Base-by-base conservation (phyloP, 2,888 invertebrate genomes). In the Mactromeris polynyma region DNA sequence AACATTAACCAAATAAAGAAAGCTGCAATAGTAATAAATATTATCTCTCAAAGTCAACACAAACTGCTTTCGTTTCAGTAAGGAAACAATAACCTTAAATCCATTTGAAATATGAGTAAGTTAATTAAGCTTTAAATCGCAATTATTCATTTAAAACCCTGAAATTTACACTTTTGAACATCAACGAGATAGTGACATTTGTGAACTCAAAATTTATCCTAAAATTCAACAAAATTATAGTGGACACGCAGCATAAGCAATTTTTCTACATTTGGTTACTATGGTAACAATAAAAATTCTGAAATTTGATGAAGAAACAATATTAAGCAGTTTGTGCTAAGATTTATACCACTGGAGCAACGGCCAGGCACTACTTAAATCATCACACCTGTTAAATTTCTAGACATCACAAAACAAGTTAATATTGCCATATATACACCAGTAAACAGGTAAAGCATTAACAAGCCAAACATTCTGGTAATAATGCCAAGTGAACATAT, bases 381-480 rank as follows among this genome's bases (percentile, higher is more conserved):
- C 38, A 78, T 73, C 78, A 84, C 78, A 84, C 84, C 77, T 84
- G 84, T 84, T 84, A 84, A 78, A 54, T 26, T 33, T 77, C 84
- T 84, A 84, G 84, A 84, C 84, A 78, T 84, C 78, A 86, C 81
- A 86, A 73, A 86, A 81, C 81, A 19, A 58, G 83, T 80, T 69
- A 85, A 78, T 83, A 14, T 38, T 88, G 88, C 88, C 88, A 88
- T 85, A 88, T 85, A 85, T 88, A 88, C 88, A 88, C 88, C 21
- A 26, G 42, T 46, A 17, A 40, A 64, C 26, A 26, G 6, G 26
- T 64, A 64, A 64, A 64, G 58, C 58, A 26, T 26, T 64, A 46
- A 17, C 11, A 9, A 46, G 46, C 46, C n/a, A n/a, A n/a, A n/a
- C 6, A 40, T 11, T 40, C 40, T 4, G 4, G 40, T 40, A 40